phyloP scores from a whole-genome alignment of 2,113 vertebrate species.

The Vidua chalybeata region DNA sequence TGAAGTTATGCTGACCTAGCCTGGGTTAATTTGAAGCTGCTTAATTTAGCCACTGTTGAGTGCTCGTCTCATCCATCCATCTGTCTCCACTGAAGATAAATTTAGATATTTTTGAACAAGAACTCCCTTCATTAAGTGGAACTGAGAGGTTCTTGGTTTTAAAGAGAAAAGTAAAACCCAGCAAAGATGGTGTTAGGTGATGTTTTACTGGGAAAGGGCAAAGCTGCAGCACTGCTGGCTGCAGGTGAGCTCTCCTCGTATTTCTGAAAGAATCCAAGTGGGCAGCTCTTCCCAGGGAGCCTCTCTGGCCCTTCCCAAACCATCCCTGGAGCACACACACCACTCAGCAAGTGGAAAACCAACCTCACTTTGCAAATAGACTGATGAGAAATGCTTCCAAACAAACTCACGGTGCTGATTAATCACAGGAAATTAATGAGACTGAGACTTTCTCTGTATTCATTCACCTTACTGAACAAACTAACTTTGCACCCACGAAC shows the following conservation, averaged over 20 bases:
- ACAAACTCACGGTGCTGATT: conserved; percentile 33
- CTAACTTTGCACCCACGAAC: not conserved
- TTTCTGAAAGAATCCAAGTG: not conserved
- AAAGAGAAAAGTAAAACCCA: not conserved
- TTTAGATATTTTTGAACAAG: not conserved
- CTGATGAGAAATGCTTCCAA: conserved; percentile 43
- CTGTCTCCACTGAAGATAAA: not conserved
- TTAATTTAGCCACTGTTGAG: not conserved
- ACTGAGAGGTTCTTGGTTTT: not conserved
- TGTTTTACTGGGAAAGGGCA: not conserved
- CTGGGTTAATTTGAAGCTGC: conserved; percentile 2
- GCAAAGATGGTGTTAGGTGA: not conserved
- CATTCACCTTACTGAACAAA: not conserved
- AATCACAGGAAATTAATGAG: conserved; percentile 43
- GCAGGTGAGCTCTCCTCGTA: not conserved
- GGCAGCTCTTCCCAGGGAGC: not conserved
- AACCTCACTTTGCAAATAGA: conserved; percentile 27
- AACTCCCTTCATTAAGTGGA: not conserved
- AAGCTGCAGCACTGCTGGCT: not conserved
- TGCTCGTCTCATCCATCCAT: not conserved
- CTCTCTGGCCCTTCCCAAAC: not conserved
- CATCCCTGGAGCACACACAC: not conserved
- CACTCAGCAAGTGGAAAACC: not conserved
- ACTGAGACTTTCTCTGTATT: not conserved
- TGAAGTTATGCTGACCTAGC: not conserved